Base-by-base conservation (phyloP, 2,113 vertebrate species). In the Eretmochelys imbricata region DNA sequence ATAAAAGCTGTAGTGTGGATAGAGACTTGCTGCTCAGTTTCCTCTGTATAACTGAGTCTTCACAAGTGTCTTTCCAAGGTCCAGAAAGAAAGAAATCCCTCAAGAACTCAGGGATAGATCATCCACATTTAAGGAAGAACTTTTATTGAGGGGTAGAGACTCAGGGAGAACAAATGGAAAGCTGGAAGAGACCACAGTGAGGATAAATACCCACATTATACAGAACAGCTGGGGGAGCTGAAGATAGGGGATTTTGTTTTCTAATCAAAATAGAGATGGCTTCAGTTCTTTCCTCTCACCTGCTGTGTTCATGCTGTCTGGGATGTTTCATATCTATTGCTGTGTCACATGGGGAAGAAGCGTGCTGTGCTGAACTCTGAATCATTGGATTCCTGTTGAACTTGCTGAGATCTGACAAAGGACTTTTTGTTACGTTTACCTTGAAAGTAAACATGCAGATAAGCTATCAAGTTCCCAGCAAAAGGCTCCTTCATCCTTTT, bases 201-300 rank as follows among this genome's bases (percentile, higher is more conserved):
- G 55, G 12, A 13, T 53, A 9, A 27, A 3, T 91, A 16, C 55
- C 27, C 88, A 72, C 69, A 10, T 72, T 72, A 22, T 19, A 42
- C 69, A 72, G 20, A 72, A 5, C 7, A 38, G 69, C 85, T 62
- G 80, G 10, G 89, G 62, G 53, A 53, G 10, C 46, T 96, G 35
- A 4, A 38, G 38, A 88, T 85, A 79, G 46, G 38, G 25, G 35
- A n/a, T 78, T 89, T 78, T 53, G 38, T 57, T 29, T 50, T n/a
- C 59, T 48, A 19, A n/a, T 59, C 29, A 38, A 76, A 75, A 59
- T 38, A 93, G 49, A n/a, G 48, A 69, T 31, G 79, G 22, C 14
- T 85, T 91, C 57, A 82, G 35, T 92, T 89, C 17, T 13, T 93
- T 92, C 25, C 53, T 93, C 89, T 93, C 48, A 88, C 53, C n/a